Evolutionary conservation across 2,113 vertebrate species (phyloP).

Genomic region (Cyanoliseus patagonus): DNA sequence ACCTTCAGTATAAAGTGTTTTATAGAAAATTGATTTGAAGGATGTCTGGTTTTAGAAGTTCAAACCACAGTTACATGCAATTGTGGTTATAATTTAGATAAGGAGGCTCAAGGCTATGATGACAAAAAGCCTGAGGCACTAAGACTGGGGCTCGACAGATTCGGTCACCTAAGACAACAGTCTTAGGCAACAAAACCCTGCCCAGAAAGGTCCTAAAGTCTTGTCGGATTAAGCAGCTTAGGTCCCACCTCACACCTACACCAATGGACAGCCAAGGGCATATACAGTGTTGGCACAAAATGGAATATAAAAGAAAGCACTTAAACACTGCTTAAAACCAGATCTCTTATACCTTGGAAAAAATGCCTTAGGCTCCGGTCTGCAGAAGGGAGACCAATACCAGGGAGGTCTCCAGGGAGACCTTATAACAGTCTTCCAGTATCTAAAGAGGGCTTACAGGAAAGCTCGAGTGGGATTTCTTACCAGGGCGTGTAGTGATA

Average conservation of each 20-base stretch:
- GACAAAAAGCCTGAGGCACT: not conserved
- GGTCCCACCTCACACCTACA: not conserved
- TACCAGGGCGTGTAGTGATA: not conserved
- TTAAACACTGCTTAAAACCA: not conserved
- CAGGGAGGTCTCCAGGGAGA: not conserved
- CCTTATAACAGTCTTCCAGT: not conserved
- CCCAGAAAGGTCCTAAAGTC: not conserved
- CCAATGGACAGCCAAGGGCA: not conserved
- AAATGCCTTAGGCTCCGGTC: not conserved
- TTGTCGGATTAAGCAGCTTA: not conserved
- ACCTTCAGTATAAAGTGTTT: not conserved
- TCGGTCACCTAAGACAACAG: not conserved
- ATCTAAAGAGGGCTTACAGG: not conserved
- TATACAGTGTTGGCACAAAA: not conserved
- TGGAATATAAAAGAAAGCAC: not conserved
- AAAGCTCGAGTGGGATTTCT: not conserved
- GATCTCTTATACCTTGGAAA: not conserved
- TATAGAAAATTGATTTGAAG: constrained; percentile 15
- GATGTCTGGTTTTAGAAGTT: not conserved
- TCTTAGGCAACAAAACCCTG: not conserved
- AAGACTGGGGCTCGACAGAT: not conserved
- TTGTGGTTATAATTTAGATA: not conserved
- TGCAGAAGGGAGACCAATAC: not conserved
- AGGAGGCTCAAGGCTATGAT: not conserved
- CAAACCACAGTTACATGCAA: not conserved